Percentiles rank a stretch among this genome's conserved stretches.
These are phyloP conservation scores for Nomada fabriciana DNA, from an alignment of 2,888 invertebrate species.

Conservation along the genomic window DNA sequence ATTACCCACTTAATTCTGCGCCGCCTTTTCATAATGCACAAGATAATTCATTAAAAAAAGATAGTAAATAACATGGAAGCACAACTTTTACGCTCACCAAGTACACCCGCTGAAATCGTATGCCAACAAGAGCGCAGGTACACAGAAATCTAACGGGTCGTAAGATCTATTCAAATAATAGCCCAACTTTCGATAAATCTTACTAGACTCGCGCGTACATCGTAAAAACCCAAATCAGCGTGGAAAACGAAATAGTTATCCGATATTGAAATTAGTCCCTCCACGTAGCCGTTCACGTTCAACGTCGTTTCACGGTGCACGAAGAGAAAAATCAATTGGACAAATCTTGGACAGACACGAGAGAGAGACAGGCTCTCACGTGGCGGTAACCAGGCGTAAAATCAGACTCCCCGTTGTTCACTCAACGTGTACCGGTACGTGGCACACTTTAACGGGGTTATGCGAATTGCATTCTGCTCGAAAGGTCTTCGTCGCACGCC, in stretches of 20 bases:
- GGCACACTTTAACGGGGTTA: slow-evolving; percentile 64
- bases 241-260: not conserved
- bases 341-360: not conserved
- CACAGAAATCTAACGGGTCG: too few species aligned
- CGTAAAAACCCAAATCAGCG: not conserved
- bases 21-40: too few species aligned
- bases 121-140: too few species aligned
- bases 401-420: slow-evolving; percentile 23
- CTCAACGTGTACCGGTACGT: slow-evolving; percentile 65
- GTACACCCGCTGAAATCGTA: too few species aligned
- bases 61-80: too few species aligned
- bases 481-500: slow-evolving; percentile 51
- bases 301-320: not conserved
- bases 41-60: too few species aligned
- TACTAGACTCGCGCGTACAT: not conserved
- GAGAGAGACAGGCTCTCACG: not conserved
- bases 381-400: slow-evolving; percentile 31
- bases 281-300: not conserved
- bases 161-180: not conserved
- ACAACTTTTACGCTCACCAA: too few species aligned
- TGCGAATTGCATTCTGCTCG: slow-evolving; percentile 57
- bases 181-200: not conserved
- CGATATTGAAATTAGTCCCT: not conserved
- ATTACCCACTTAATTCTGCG: too few species aligned
- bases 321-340: slow-evolving; percentile 2